Evolutionary conservation across 2,113 vertebrate species (phyloP).

Genomic region (Danio rerio): DNA sequence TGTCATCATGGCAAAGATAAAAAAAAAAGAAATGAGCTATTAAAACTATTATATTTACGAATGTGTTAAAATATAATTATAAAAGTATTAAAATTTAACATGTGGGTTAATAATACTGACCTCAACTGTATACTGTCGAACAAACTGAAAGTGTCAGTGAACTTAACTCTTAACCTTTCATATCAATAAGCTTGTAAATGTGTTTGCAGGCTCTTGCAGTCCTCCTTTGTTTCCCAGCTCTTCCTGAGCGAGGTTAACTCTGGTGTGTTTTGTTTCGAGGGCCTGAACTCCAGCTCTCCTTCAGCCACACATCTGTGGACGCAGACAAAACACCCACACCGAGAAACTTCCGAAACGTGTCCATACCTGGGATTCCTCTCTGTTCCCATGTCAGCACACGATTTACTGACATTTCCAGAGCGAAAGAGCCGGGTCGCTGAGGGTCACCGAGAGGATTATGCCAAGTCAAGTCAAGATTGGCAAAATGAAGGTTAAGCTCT

Average conservation of each 20-base stretch:
- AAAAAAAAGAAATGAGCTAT: too few species aligned
- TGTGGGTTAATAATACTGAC: too few species aligned
- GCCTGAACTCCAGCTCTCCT: slow-evolving; percentile 28
- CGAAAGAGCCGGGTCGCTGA: slow-evolving; percentile 44
- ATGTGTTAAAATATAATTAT: too few species aligned
- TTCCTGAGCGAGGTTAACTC: background rate
- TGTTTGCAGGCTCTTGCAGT: background rate
- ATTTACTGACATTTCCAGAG: slow-evolving; percentile 53
- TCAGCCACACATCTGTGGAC: slow-evolving; percentile 60
- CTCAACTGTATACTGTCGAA: too few species aligned
- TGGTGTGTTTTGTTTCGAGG: slow-evolving; percentile 42
- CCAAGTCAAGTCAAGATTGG: slow-evolving; percentile 44
- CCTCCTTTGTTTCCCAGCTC: slow-evolving; percentile 14
- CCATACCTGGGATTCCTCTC: slow-evolving; percentile 60
- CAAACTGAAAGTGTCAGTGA: too few species aligned
- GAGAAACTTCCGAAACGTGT: slow-evolving; percentile 48
- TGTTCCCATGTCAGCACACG: slow-evolving; percentile 49
- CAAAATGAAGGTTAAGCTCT: slow-evolving; percentile 40
- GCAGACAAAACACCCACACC: slow-evolving; percentile 61
- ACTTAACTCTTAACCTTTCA: background rate
- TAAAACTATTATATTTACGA: too few species aligned
- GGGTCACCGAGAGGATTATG: slow-evolving; percentile 53
- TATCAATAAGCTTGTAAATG: background rate
- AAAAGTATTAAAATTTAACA: too few species aligned
- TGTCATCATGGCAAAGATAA: too few species aligned